Evolutionary conservation across 2,888 invertebrate species (phyloP).

Genomic region (Gymnosoma rotundatum): DNA sequence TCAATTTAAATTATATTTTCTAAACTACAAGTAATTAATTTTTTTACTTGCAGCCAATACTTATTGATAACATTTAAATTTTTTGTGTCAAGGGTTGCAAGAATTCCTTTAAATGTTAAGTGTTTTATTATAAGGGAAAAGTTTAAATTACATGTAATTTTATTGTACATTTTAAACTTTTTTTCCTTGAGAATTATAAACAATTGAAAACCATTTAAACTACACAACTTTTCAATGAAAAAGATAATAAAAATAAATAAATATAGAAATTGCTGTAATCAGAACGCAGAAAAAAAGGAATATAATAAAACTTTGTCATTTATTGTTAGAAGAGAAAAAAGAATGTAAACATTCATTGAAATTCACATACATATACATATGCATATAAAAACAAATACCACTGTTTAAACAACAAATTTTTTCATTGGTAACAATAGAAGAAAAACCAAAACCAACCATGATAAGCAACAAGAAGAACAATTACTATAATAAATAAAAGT

Average conservation of each 20-base stretch:
- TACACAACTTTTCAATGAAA: constrained; percentile 6
- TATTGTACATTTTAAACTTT: constrained; percentile 21
- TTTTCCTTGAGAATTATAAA: neutral
- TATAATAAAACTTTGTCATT: constrained; percentile 48
- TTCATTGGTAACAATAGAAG: neutral
- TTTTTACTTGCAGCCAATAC: neutral
- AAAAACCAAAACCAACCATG: constrained; percentile 11
- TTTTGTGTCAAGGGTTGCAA: constrained; percentile 16
- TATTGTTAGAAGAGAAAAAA: constrained; percentile 14
- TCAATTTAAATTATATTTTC: too few species aligned
- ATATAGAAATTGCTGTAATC: neutral
- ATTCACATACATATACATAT: too few species aligned
- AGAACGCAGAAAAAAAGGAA: constrained; percentile 8
- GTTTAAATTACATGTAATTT: constrained; percentile 51
- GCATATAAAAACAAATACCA: constrained; percentile 16
- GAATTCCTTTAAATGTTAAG: constrained; percentile 17
- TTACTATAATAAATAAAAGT: constrained; percentile 12
- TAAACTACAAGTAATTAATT: neutral
- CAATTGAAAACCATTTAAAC: constrained; percentile 56
- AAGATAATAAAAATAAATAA: constrained; percentile 3
- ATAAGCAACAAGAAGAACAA: constrained; percentile 32
- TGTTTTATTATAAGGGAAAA: constrained; percentile 28
- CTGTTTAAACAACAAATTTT: neutral
- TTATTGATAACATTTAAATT: neutral
- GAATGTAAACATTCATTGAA: neutral